A percentile compares a stretch with the other conserved stretches of the same genome.
Conservation (phyloP, 2,888 invertebrate genomes). For the Eristalinus aeneus region DNA sequence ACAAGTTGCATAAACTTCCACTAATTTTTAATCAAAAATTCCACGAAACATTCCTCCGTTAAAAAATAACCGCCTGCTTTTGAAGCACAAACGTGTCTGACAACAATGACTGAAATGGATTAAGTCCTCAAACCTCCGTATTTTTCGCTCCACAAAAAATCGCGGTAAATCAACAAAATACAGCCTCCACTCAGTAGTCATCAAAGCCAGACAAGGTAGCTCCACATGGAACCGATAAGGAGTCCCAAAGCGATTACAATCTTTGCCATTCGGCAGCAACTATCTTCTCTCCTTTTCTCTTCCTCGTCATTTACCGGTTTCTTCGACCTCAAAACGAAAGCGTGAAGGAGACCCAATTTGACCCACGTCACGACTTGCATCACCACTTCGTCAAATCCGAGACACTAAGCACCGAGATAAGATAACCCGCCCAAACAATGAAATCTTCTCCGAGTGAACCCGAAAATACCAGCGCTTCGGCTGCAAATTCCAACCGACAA, state of each 20-base stretch:
- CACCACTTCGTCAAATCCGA: not conserved
- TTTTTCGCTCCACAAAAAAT: too few species aligned
- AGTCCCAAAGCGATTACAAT: not conserved
- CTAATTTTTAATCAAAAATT: too few species aligned
- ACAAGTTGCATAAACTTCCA: too few species aligned
- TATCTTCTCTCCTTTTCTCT: not conserved
- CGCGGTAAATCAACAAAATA: not conserved
- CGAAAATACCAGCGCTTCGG: not conserved
- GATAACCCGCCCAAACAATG: not conserved
- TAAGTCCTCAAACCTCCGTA: too few species aligned
- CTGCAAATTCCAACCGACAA: not conserved
- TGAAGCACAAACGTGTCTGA: too few species aligned
- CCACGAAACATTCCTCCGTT: too few species aligned
- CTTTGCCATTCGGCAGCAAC: not conserved
- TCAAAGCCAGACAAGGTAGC: not conserved
- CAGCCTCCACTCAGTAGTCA: not conserved
- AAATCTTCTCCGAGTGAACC: not conserved
- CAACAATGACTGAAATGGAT: too few species aligned
- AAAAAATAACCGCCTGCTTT: too few species aligned
- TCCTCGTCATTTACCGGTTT: not conserved
- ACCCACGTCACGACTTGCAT: slow-evolving; percentile 9
- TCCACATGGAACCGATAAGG: not conserved
- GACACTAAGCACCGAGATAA: not conserved
- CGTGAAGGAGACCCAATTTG: not conserved
- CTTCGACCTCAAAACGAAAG: not conserved